These are phyloP conservation scores for Drosophila cognata DNA, from an alignment of 2,888 invertebrate genomes.

Conservation along the genomic window DNA sequence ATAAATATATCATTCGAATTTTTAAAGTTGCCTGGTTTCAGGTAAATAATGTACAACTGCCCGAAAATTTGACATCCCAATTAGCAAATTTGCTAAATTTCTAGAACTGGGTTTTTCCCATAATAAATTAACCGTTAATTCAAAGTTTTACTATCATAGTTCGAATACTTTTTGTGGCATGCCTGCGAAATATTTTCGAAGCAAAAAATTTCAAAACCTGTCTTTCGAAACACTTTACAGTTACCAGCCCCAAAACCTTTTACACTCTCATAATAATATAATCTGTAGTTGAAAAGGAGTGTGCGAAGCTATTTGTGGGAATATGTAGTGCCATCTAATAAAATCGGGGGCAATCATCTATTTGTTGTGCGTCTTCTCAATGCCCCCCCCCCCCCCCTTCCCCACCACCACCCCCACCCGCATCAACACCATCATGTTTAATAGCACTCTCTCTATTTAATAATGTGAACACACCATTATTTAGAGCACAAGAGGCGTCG, in stretches of 20 bases:
- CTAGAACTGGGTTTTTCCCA: neutral
- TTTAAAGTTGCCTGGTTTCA: neutral
- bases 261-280: neutral
- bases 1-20: neutral
- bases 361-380: slow-evolving; percentile 3
- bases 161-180: neutral
- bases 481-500: neutral
- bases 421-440: neutral
- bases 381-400: neutral
- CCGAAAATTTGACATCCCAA: neutral
- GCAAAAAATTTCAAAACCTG: neutral
- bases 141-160: neutral
- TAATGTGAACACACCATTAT: neutral
- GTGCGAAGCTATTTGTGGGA: neutral
- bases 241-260: neutral
- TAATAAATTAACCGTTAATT: neutral
- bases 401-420: fast-evolving
- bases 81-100: neutral
- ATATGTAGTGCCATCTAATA: neutral
- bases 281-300: neutral
- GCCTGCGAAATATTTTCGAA: neutral
- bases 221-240: neutral
- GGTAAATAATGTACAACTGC: neutral
- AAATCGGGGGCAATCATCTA: neutral
- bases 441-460: neutral